Evolutionary conservation across 2,888 invertebrate species (phyloP), one percentile per base, ranked within the genome.

Genomic region (Isotomurus palustris): DNA sequence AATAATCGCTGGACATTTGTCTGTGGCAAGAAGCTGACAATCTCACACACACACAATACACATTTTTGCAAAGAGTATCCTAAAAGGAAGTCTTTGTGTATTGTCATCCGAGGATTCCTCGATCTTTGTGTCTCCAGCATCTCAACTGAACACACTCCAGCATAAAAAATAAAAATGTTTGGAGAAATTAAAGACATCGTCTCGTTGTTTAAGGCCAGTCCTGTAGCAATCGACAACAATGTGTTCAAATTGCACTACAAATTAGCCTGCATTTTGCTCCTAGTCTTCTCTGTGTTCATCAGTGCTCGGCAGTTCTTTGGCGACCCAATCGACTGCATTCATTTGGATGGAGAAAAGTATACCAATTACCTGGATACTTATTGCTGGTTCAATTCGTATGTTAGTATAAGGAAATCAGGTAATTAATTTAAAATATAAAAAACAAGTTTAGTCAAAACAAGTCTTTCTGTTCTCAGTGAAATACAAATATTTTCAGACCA

Each of bases 371-470:
- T 49, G 12, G 49, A 49, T n/a, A 32, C 19, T 4, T 49, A 32
- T n/a, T 49, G 49, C n/a, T 49, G 49, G 49, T 32, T 49, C 28
- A 49, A 49, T 49, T 21, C 35, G 10, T 49, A 49, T 17, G 35
- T 19, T 29, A 8, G 35, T 49, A 6, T n/a, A 35, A 21, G 21
- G 35, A 29, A 24, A 35, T 49, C 17, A 49, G 35, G 4, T 44
- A 8, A 19, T 10, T 4, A 45, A 24, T 40, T 43, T 17, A 19
- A 24, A 32, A 32, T 32, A n/a, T n/a, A n/a, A n/a, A n/a, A n/a
- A n/a, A n/a, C n/a, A n/a, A n/a, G n/a, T n/a, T n/a, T n/a, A n/a
- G n/a, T n/a, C n/a, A n/a, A n/a, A n/a, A n/a, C n/a, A n/a, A n/a
- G n/a, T n/a, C n/a, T n/a, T 3, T 6, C 12, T 3, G 35, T 49